phyloP scores from a whole-genome alignment of 2,113 vertebrate genomes.

The Orientallactaga bullata region DNA sequence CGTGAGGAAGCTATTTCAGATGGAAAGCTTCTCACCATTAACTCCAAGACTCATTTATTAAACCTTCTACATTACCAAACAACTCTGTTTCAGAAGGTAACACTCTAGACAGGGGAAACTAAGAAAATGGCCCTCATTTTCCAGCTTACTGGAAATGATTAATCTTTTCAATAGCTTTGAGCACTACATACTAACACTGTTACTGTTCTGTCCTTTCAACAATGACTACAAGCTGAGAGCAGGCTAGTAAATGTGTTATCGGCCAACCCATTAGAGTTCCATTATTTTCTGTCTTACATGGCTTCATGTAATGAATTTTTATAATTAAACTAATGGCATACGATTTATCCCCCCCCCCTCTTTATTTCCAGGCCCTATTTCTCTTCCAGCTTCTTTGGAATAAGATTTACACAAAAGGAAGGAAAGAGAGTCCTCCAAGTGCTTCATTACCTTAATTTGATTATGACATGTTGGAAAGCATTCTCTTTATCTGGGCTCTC shows the following conservation, averaged over 20 bases:
- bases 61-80: conserved; percentile 80
- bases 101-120: conserved; percentile 66
- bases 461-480: conserved; percentile 79
- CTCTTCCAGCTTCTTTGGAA: conserved; percentile 77
- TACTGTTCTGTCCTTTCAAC: conserved; percentile 70
- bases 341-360: conserved; percentile 71
- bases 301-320: conserved; percentile 84
- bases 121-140: conserved; percentile 83
- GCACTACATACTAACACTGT: conserved; percentile 53
- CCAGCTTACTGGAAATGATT: conserved; percentile 80
- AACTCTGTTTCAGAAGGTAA: conserved; percentile 77
- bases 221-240: conserved; percentile 74
- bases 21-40: conserved; percentile 83
- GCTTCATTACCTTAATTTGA: conserved; percentile 84
- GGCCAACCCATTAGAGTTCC: conserved; percentile 75
- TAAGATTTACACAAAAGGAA: conserved; percentile 64
- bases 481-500: conserved; percentile 76
- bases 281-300: conserved; percentile 82
- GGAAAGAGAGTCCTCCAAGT: conserved; percentile 75
- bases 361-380: conserved; percentile 82
- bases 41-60: conserved; percentile 85
- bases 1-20: conserved; percentile 82
- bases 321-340: conserved; percentile 83
- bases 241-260: conserved; percentile 80
- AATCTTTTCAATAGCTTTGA: conserved; percentile 81